Percentiles rank a stretch among this genome's conserved stretches.
phyloP scores from a whole-genome alignment of 2,113 vertebrate genomes.

The Shinisaurus crocodilurus region DNA sequence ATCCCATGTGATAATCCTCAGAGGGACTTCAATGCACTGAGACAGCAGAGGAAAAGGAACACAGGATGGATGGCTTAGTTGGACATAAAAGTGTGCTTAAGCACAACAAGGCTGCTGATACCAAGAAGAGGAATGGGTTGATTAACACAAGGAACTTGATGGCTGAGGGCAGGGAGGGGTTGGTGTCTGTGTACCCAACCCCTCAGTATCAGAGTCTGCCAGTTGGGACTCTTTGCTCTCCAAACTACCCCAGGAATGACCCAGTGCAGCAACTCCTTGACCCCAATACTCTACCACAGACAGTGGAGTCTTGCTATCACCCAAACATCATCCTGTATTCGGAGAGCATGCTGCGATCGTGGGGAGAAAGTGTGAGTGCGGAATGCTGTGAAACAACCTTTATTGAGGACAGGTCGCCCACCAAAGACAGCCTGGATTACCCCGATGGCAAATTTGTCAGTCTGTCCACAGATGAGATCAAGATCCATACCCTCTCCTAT shows the following conservation, averaged over 20 bases:
- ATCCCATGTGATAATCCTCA: slow-evolving; percentile 58
- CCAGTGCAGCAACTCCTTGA: slow-evolving; percentile 86
- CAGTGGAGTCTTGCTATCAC: slow-evolving; percentile 80
- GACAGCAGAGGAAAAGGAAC: slow-evolving; percentile 26
- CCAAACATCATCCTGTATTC: slow-evolving; percentile 90
- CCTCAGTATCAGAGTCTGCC: slow-evolving; percentile 85
- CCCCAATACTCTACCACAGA: slow-evolving; percentile 84
- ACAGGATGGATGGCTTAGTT: slow-evolving; percentile 77
- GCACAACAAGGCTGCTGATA: slow-evolving; percentile 71
- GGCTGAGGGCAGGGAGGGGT: slow-evolving; percentile 81
- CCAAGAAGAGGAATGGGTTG: slow-evolving; percentile 84
- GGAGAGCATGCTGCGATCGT: slow-evolving; percentile 81
- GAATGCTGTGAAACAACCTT: slow-evolving; percentile 96
- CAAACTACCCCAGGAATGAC: slow-evolving; percentile 65
- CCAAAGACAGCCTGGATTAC: slow-evolving; percentile 85
- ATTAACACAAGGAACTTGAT: slow-evolving; percentile 87
- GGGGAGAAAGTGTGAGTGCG: slow-evolving; percentile 80
- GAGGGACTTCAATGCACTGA: slow-evolving; percentile 18
- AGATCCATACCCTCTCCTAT: slow-evolving; percentile 91
- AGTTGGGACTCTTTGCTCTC: slow-evolving; percentile 65
- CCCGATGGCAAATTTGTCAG: slow-evolving; percentile 86
- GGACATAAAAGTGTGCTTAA: slow-evolving; percentile 74
- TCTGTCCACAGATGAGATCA: slow-evolving; percentile 84
- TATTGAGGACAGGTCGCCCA: slow-evolving; percentile 84
- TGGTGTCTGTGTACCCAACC: slow-evolving; percentile 84